Evolutionary conservation across 1,140 invertebrate species (phyloP).

Genomic region (Zaprionus taronus): DNA sequence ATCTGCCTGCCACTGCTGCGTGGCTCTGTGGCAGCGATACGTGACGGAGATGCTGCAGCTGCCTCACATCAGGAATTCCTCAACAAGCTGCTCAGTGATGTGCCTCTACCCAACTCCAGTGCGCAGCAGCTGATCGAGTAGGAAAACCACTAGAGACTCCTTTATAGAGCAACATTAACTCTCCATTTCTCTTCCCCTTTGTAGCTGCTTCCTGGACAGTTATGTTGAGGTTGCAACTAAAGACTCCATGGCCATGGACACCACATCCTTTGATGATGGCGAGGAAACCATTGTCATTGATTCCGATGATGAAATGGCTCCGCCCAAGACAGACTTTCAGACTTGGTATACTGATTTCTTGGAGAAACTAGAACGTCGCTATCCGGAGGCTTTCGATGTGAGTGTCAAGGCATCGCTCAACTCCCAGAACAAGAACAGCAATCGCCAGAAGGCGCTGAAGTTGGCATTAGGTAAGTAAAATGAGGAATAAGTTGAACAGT

Average conservation of each 20-base stretch:
- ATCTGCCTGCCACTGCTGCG: slow-evolving; percentile 68
- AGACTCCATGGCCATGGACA: slow-evolving; percentile 32
- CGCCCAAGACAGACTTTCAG: slow-evolving; percentile 57
- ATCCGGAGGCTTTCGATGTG: slow-evolving; percentile 88
- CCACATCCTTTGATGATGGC: slow-evolving; percentile 42
- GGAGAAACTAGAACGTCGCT: slow-evolving; percentile 87
- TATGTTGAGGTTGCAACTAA: slow-evolving; percentile 38
- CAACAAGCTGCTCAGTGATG: slow-evolving; percentile 58
- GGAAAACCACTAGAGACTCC: slow-evolving; percentile 15
- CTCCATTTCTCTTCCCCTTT: slow-evolving; percentile 44
- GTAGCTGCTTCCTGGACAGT: slow-evolving; percentile 85
- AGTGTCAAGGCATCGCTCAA: slow-evolving; percentile 85
- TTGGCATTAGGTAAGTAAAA: slow-evolving; percentile 70
- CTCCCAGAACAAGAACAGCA: slow-evolving; percentile 40
- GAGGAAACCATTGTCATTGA: slow-evolving; percentile 84
- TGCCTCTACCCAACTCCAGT: slow-evolving; percentile 48
- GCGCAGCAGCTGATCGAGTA: slow-evolving; percentile 85
- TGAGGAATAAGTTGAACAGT: not conserved
- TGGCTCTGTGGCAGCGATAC: slow-evolving; percentile 55
- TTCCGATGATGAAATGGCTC: slow-evolving; percentile 67
- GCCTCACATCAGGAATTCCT: slow-evolving; percentile 58
- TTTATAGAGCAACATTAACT: not conserved
- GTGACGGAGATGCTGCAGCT: slow-evolving; percentile 30
- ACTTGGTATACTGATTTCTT: slow-evolving; percentile 86
- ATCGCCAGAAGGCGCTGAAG: slow-evolving; percentile 66